Evolutionary conservation across 2,888 invertebrate genomes (phyloP).

Genomic region (Thelaira solivaga): DNA sequence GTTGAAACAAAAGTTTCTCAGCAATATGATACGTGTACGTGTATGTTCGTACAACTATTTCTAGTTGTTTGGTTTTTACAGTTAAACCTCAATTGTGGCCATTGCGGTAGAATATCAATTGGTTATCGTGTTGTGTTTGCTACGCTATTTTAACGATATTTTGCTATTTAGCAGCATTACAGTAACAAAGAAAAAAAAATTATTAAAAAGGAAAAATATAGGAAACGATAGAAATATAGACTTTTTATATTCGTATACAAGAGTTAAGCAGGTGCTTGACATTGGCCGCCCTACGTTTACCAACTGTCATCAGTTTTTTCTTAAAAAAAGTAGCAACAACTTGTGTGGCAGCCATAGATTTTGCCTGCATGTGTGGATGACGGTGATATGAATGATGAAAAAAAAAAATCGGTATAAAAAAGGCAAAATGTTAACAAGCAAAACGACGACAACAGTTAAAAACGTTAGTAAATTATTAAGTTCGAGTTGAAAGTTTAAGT

Average conservation of each 20-base stretch:
- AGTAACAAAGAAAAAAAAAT: slow-evolving; percentile 8
- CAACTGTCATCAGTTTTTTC: slow-evolving; percentile 8
- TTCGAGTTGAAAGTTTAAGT: slow-evolving; percentile 62
- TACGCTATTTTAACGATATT: slow-evolving; percentile 61
- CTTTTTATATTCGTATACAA: slow-evolving; percentile 23
- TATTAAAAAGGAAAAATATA: background rate
- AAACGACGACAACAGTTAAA: slow-evolving; percentile 26
- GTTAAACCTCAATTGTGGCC: slow-evolving; percentile 61
- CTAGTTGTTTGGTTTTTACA: slow-evolving; percentile 40
- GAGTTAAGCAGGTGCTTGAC: slow-evolving; percentile 59
- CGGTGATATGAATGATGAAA: slow-evolving; percentile 16
- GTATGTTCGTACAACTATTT: background rate
- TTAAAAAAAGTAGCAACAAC: background rate
- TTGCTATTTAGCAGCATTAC: slow-evolving; percentile 57
- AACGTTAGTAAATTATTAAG: slow-evolving; percentile 61
- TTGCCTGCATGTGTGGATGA: slow-evolving; percentile 12
- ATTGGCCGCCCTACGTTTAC: slow-evolving; percentile 43
- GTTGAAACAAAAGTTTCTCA: background rate
- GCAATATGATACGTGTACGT: slow-evolving; percentile 6
- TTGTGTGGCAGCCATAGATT: background rate
- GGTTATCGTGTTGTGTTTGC: slow-evolving; percentile 53
- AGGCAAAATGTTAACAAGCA: background rate
- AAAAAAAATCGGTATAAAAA: background rate
- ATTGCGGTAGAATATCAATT: slow-evolving; percentile 58
- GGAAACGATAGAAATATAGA: slow-evolving; percentile 6